Evolutionary conservation across 2,888 invertebrate species (phyloP).

Genomic region (Magallana nippona): DNA sequence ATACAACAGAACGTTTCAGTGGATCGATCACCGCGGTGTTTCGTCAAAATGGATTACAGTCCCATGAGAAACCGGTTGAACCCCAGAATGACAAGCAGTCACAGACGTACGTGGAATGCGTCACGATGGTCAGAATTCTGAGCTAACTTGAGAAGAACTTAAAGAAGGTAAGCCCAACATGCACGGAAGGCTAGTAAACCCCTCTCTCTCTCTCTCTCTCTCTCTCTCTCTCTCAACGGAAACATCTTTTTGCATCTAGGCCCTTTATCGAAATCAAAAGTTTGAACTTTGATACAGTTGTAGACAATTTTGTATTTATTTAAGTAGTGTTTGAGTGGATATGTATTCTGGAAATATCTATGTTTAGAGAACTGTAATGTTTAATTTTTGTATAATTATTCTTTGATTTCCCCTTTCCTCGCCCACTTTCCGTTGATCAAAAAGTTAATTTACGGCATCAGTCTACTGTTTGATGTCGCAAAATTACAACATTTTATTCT

Average conservation of each 20-base stretch:
- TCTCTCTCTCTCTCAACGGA: background rate
- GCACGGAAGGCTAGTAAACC: too few relatives aligned
- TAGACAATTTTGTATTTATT: too few relatives aligned
- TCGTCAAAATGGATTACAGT: constrained; percentile 32
- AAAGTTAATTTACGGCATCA: background rate
- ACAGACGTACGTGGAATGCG: constrained; percentile 9
- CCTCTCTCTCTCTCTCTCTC: background rate
- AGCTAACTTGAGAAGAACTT: background rate
- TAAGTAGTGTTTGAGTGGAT: background rate
- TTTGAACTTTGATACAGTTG: background rate
- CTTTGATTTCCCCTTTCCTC: background rate
- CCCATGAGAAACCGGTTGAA: constrained; percentile 31
- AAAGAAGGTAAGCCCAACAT: constrained; percentile 6
- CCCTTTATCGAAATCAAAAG: background rate
- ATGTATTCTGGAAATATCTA: background rate
- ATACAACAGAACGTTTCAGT: constrained; percentile 29
- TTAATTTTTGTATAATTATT: background rate
- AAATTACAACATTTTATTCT: background rate
- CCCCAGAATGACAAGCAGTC: constrained; percentile 24
- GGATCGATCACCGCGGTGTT: constrained; percentile 33
- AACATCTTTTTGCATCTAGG: background rate
- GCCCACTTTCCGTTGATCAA: constrained; percentile 11
- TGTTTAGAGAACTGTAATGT: background rate
- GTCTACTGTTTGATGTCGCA: background rate
- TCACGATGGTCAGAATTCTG: constrained; percentile 7